Percentiles rank a stretch among this genome's conserved stretches.
Evolutionary conservation across 2,888 invertebrate species (phyloP).

Genomic region (Platycheirus albimanus): DNA sequence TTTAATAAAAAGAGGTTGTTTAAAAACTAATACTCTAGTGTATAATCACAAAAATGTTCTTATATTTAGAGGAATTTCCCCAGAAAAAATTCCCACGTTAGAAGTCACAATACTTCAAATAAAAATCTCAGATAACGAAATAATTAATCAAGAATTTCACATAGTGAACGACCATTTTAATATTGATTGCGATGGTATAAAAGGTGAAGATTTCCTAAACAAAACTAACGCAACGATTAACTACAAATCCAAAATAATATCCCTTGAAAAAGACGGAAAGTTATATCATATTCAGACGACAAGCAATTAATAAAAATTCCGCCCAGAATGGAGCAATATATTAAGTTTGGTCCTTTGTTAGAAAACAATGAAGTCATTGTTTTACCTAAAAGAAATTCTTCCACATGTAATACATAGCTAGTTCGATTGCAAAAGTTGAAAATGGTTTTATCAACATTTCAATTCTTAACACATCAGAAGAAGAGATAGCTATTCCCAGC

Average conservation of each 20-base stretch:
- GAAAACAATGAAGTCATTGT: background rate
- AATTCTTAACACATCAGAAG: conserved; percentile 9
- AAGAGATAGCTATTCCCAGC: conserved; percentile 10
- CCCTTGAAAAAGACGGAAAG: background rate
- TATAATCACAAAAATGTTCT: background rate
- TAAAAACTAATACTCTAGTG: background rate
- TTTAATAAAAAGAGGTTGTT: background rate
- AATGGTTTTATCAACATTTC: conserved; percentile 6
- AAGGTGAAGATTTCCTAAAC: conserved; percentile 13
- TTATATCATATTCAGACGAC: background rate
- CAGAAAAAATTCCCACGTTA: background rate
- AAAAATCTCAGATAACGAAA: background rate
- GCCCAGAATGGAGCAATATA: background rate
- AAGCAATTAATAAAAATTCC: conserved; percentile 3
- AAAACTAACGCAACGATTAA: conserved; percentile 7
- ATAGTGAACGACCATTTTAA: background rate
- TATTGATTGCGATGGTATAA: conserved; percentile 6
- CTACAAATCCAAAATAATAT: background rate
- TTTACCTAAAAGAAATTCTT: conserved; percentile 2
- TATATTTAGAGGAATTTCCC: background rate
- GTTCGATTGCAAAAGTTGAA: conserved; percentile 8
- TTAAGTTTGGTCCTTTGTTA: conserved; percentile 1
- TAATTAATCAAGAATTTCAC: background rate
- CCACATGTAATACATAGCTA: background rate
- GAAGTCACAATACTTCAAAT: background rate